Conservation (phyloP, 2,888 invertebrate genomes). For the Dynastes grantii region DNA sequence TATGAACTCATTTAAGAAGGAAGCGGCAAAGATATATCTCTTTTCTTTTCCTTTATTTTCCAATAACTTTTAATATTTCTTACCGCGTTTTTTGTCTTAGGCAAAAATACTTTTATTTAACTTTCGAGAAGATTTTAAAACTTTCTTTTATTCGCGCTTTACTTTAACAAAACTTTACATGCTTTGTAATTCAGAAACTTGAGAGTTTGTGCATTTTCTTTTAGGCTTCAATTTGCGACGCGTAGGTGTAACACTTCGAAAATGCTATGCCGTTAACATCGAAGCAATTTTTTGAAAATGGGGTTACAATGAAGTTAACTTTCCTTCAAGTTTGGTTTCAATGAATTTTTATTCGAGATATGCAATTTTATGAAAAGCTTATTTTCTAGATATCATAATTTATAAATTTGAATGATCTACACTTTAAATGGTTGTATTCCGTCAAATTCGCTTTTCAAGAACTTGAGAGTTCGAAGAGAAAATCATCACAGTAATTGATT, state of each 20-base stretch:
- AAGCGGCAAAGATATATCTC: constrained; percentile 7
- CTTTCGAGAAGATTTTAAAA: constrained; percentile 1
- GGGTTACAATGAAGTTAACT: neutral
- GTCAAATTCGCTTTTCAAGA: no score
- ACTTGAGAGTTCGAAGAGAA: no score
- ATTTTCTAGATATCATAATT: no score
- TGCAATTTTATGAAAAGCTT: no score
- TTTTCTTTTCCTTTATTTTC: neutral
- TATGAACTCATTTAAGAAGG: constrained; percentile 53
- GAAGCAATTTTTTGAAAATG: neutral
- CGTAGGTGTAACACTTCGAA: constrained; percentile 5
- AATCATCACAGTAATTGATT: no score
- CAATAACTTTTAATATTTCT: constrained; percentile 18
- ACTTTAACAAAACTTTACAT: constrained; percentile 20
- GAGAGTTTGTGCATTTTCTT: constrained; percentile 11
- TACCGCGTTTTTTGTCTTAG: neutral
- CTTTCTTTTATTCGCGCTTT: constrained; percentile 10
- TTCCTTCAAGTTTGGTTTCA: neutral
- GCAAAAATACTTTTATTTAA: constrained; percentile 27
- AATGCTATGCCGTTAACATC: neutral
- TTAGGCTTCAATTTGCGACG: constrained; percentile 2
- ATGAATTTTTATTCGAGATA: neutral
- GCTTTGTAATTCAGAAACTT: constrained; percentile 33
- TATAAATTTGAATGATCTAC: no score
- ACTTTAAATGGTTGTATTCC: no score